Percentiles rank a stretch among this genome's conserved stretches.
Conservation (phyloP, 2,113 vertebrate species). For the Passer montanus region DNA sequence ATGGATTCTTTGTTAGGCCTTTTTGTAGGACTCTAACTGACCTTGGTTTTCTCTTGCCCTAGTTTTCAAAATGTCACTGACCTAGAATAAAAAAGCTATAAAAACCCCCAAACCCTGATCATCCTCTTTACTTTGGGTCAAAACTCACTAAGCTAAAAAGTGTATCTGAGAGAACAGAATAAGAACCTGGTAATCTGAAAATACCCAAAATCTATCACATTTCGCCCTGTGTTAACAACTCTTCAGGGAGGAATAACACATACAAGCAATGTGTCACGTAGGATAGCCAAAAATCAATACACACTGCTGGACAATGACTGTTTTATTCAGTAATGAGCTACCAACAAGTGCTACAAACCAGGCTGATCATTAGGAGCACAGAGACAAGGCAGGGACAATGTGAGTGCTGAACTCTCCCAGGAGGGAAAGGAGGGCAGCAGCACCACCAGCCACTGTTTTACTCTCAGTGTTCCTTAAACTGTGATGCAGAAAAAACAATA, state of each 20-base stretch:
- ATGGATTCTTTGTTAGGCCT: slow-evolving; percentile 76
- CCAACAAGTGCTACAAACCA: slow-evolving; percentile 10
- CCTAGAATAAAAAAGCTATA: slow-evolving; percentile 68
- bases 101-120: background rate
- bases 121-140: background rate
- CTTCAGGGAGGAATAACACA: background rate
- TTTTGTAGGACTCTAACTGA: slow-evolving; percentile 63
- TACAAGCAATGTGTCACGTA: background rate
- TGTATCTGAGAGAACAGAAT: background rate
- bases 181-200: background rate
- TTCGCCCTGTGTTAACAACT: background rate
- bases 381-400: background rate
- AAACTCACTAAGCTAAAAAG: slow-evolving; percentile 29
- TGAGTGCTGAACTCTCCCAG: background rate
- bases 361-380: background rate
- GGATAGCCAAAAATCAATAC: slow-evolving; percentile 31
- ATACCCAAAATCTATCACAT: background rate
- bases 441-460: background rate
- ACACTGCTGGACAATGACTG: slow-evolving; percentile 5
- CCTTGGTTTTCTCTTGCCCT: slow-evolving; percentile 74
- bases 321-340: slow-evolving; percentile 39
- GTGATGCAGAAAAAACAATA: background rate
- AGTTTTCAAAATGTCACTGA: slow-evolving; percentile 70
- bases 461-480: background rate
- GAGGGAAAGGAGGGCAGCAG: background rate